Conservation (phyloP, 1,140 invertebrate genomes). For the Caenorhabditis inopinata region DNA sequence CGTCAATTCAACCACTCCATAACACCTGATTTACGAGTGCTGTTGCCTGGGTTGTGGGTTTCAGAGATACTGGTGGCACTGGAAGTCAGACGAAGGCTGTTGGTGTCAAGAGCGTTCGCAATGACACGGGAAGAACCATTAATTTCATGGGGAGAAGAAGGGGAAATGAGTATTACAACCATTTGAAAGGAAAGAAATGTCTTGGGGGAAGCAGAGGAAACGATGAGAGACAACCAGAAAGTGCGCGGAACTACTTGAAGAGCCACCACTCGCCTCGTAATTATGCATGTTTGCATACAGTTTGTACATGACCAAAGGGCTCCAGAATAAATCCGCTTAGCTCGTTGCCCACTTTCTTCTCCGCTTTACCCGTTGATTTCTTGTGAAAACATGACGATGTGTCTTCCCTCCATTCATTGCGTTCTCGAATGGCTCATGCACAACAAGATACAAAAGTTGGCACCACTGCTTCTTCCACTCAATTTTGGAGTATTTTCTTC, state of each 20-base stretch:
- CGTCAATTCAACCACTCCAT: not conserved
- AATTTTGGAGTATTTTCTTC: no score
- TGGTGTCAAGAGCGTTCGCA: no score
- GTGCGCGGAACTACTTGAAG: constrained; percentile 26
- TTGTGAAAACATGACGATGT: constrained; percentile 22
- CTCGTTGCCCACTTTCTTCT: no score
- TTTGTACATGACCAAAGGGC: not conserved
- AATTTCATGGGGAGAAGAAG: not conserved
- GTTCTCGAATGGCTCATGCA: not conserved
- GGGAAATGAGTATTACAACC: constrained; percentile 21
- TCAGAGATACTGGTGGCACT: no score
- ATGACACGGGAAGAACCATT: not conserved
- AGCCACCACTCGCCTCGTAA: not conserved
- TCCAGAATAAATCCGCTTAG: constrained; percentile 30
- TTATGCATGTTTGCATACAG: constrained; percentile 31
- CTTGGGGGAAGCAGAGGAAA: not conserved
- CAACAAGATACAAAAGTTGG: not conserved
- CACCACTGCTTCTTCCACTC: no score
- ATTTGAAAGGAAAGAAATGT: not conserved
- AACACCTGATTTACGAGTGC: constrained; percentile 21
- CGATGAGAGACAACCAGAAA: constrained; percentile 21
- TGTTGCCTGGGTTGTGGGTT: no score
- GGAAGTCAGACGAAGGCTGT: no score
- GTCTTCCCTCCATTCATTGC: not conserved
- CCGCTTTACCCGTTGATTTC: not conserved